These are phyloP conservation scores for Sycophila sp. DNA, from an alignment of 1,140 invertebrate species.

Conservation along the genomic window DNA sequence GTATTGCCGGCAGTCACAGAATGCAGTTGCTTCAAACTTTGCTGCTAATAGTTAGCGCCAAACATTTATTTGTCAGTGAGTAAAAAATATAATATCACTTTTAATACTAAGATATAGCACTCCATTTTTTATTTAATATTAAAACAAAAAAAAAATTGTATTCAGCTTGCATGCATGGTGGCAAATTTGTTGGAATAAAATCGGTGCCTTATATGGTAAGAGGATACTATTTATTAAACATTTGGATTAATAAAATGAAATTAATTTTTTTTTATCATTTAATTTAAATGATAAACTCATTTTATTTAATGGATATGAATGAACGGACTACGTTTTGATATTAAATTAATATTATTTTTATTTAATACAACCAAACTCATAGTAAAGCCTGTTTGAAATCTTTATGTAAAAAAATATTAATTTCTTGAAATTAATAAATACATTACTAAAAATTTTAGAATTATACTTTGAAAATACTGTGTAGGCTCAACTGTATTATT, in stretches of 20 bases:
- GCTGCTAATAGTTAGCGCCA: neutral
- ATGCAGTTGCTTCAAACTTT: neutral
- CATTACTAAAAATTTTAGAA: neutral
- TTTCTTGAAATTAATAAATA: too few relatives aligned
- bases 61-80: neutral
- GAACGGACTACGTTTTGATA: too few relatives aligned
- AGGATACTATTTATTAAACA: too few relatives aligned
- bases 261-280: neutral
- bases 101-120: too few relatives aligned
- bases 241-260: too few relatives aligned
- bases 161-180: neutral
- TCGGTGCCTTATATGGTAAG: constrained; percentile 1
- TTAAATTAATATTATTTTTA: too few relatives aligned
- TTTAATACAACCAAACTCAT: too few relatives aligned
- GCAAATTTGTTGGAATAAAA: neutral
- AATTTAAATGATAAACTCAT: too few relatives aligned
- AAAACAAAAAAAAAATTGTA: too few relatives aligned
- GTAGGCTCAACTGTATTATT: neutral
- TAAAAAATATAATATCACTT: neutral
- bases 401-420: too few relatives aligned
- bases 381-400: too few relatives aligned
- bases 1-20: neutral
- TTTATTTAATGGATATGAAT: too few relatives aligned
- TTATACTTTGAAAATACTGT: neutral
- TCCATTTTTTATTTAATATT: neutral